Percentiles rank a stretch among this genome's conserved stretches.
These are phyloP conservation scores for Luscinia megarhynchos DNA, from an alignment of 2,797 vertebrate genomes.

Conservation along the genomic window DNA sequence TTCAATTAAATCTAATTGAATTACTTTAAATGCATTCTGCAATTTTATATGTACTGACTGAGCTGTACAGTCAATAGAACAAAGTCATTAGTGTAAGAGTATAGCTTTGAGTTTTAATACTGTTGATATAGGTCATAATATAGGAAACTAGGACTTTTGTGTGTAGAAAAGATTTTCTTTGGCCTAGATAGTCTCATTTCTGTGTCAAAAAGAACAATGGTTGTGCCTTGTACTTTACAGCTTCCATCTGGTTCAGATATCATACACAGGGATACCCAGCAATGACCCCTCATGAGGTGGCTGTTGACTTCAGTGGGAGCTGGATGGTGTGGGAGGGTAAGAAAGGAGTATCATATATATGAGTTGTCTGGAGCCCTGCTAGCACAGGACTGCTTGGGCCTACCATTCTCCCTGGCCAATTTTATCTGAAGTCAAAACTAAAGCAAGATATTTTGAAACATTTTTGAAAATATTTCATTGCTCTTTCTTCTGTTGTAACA, in stretches of 20 bases:
- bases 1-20: constrained; percentile 72
- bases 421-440: background rate
- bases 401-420: background rate
- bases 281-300: background rate
- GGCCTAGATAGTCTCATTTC: constrained; percentile 6
- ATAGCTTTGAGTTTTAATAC: constrained; percentile 17
- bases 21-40: constrained; percentile 66
- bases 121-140: constrained; percentile 33
- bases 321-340: background rate
- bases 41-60: constrained; percentile 67
- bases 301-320: background rate
- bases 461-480: background rate
- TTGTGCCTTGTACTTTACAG: background rate
- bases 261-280: background rate
- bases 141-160: constrained; percentile 16
- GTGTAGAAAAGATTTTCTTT: background rate
- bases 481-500: background rate
- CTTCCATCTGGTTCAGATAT: background rate
- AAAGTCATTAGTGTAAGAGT: constrained; percentile 20
- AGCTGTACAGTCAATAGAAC: constrained; percentile 8
- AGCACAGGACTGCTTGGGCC: background rate
- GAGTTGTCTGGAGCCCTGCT: background rate
- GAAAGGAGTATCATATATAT: background rate
- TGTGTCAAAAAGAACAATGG: background rate
- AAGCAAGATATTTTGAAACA: background rate